Base-by-base conservation (phyloP, 1,140 invertebrate genomes). In the Cotesia vestalis region DNA sequence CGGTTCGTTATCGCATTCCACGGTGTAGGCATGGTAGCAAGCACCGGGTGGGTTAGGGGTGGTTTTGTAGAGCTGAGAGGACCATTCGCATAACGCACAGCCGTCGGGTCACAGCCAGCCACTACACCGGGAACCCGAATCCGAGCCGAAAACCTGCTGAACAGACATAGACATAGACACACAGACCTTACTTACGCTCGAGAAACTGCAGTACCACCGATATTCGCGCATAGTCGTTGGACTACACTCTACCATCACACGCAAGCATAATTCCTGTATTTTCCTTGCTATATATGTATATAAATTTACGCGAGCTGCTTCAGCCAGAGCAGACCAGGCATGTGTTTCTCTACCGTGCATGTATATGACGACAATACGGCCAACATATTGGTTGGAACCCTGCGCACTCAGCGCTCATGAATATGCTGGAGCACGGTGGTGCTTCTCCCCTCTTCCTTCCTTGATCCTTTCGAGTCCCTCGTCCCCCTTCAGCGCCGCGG, bases 331-430 rank as follows among this genome's bases (percentile, higher is more conserved):
- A 17, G 61, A 52, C 62, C 57, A 52, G 59, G 51, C n/a, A n/a
- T 62, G 34, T 14, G 35, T 74, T 46, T 14, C 68, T 38, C 8
- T 38, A 59, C 6, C 12, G 12, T 61, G 20, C n/a, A 74, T 74
- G 76, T 69, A 74, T 40, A 59, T 35, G 34, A 61, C 38, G 70
- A 73, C 78, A 76, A 67, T 69, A 71, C 74, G 69, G 69, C 64
- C 62, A 72, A 73, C 81, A 80, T 83, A 81, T 83, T 83, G 80
- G 80, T 80, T 81, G 77, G 79, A 80, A 79, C 81, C 74, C 73
- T 77, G 81, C 81, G 78, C 78, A 81, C 80, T 83, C 81, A 83
- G 79, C 79, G 76, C 81, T 83, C 81, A 83, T 83, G 81, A 83
- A 83, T 83, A 83, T 83, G 80, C 81, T 69, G 76, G 75, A 76